Percentiles rank a stretch among this genome's conserved stretches.
Evolutionary conservation across 2,113 vertebrate genomes (phyloP).

Genomic region (Chlorocebus sabaeus): DNA sequence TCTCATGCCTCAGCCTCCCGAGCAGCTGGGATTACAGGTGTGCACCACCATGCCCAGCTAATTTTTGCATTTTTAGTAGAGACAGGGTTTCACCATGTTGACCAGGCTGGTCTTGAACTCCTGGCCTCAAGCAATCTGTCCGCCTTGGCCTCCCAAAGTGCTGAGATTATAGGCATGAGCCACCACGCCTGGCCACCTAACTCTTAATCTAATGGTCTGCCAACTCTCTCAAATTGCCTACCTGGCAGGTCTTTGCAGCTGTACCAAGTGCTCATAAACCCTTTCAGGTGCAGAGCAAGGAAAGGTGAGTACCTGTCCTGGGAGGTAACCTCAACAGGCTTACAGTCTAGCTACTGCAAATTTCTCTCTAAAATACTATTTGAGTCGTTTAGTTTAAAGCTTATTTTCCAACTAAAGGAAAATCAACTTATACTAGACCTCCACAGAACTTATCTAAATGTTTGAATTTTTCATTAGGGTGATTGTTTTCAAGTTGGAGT

Average conservation of each 20-base stretch:
- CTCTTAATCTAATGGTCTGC: background rate
- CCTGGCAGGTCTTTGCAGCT: background rate
- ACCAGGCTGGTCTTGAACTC: no score
- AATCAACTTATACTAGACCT: background rate
- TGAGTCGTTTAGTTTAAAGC: background rate
- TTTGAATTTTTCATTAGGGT: background rate
- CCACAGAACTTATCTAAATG: background rate
- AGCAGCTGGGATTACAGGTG: no score
- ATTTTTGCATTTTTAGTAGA: no score
- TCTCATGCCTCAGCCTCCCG: no score
- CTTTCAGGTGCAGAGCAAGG: background rate
- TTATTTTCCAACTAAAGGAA: background rate
- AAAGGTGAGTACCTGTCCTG: background rate
- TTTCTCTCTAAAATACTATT: background rate
- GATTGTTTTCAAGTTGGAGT: background rate
- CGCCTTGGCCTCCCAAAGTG: no score
- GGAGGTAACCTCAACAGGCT: background rate
- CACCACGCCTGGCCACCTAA: no score
- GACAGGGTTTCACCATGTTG: no score
- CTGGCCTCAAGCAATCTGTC: no score
- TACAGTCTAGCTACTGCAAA: background rate
- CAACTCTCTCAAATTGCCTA: background rate
- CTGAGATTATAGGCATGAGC: no score
- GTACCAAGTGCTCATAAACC: background rate
- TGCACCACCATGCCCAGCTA: no score